A percentile compares a stretch with the other conserved stretches of the same genome.
Conservation (phyloP, 2,888 invertebrate species). For the Pinctada fucata region DNA sequence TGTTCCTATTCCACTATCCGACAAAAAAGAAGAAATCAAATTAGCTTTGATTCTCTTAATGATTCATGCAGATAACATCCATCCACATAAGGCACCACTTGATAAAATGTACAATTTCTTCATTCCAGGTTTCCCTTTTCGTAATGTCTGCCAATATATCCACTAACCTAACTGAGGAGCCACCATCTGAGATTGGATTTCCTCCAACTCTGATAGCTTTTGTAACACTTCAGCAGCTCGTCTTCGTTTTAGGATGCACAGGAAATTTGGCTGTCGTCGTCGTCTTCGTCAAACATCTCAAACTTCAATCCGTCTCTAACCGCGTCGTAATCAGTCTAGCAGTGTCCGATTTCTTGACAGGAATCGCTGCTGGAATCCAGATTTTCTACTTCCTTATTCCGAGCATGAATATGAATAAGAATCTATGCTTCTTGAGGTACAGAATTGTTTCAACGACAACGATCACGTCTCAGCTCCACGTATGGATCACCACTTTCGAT, state of each 20-base stretch:
- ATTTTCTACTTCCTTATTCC: constrained; percentile 42
- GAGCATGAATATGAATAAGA: constrained; percentile 28
- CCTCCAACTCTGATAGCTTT: constrained; percentile 34
- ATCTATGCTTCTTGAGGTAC: constrained; percentile 46
- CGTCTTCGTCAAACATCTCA: constrained; percentile 42
- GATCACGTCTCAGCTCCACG: constrained; percentile 47
- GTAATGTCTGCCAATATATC: too few relatives aligned
- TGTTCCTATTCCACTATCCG: too few relatives aligned
- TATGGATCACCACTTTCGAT: constrained; percentile 50
- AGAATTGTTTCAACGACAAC: constrained; percentile 46
- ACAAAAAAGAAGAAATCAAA: too few relatives aligned
- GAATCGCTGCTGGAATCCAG: constrained; percentile 40
- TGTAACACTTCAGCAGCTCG: constrained; percentile 41
- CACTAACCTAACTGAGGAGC: too few relatives aligned
- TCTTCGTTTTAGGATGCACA: constrained; percentile 42
- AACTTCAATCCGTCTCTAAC: constrained; percentile 31
- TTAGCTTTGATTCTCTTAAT: too few relatives aligned
- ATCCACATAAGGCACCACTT: too few relatives aligned
- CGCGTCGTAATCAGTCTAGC: constrained; percentile 51
- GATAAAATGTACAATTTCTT: too few relatives aligned
- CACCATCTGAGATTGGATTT: not conserved
- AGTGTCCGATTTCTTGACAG: constrained; percentile 48
- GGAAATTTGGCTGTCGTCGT: constrained; percentile 48
- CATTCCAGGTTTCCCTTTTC: too few relatives aligned
- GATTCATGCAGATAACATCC: too few relatives aligned